A percentile compares a stretch with the other conserved stretches of the same genome.
Conservation (phyloP, 1,140 invertebrate species). For the Ericerus pela region DNA sequence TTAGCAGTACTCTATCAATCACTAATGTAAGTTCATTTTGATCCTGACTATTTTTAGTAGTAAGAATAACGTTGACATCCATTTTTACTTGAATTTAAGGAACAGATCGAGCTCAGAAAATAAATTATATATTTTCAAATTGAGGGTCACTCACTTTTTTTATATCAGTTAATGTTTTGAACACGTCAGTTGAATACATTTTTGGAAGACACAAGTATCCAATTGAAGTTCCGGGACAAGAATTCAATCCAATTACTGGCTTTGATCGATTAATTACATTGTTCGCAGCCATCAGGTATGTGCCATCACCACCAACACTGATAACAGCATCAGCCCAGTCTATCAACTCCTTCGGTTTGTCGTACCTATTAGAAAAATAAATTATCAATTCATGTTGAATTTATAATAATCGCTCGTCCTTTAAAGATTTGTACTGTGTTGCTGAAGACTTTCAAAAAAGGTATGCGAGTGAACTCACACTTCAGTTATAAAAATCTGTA, state of each 20-base stretch:
- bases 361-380: not conserved
- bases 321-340: constrained; percentile 88
- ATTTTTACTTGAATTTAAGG: no score
- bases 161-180: constrained; percentile 16
- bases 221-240: constrained; percentile 85
- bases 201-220: constrained; percentile 80
- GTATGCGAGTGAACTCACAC: no score
- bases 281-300: constrained; percentile 86
- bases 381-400: not conserved
- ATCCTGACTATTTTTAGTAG: no score
- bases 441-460: no score
- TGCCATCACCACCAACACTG: constrained; percentile 94
- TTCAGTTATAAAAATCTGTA: no score
- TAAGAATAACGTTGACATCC: no score
- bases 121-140: not conserved
- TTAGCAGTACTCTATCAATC: no score
- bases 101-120: no score
- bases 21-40: no score
- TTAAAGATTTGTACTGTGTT: no score
- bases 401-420: no score
- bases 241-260: constrained; percentile 94
- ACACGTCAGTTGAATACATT: constrained; percentile 47
- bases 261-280: constrained; percentile 58
- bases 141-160: constrained; percentile 13
- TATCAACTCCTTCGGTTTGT: not conserved